Base-by-base conservation (phyloP, 2,888 invertebrate genomes). In the Coleophora deauratella region DNA sequence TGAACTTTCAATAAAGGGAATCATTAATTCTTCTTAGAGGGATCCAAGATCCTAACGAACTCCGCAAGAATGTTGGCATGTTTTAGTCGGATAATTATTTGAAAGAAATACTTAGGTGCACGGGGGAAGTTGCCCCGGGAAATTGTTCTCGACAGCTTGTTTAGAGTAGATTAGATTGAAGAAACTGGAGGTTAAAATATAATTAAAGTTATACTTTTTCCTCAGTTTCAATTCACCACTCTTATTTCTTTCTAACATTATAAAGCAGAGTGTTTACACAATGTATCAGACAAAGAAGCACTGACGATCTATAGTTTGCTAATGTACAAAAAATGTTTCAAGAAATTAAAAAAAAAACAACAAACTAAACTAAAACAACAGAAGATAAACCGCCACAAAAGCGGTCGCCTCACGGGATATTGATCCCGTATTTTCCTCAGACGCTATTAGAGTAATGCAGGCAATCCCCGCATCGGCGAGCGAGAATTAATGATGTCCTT, bases 1-100 rank as follows among this genome's bases (percentile, higher is more conserved):
- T 89, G 89, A 88, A 88, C 88, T 89, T 89, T 88, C 89, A 89
- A 90, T 90, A 89, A 89, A 89, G 88, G 87, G 78, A 85, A 89
- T 89, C 89, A 89, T 89, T 89, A 89, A 89, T 90, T 89, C 88
- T 86, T 67, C 75, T 76, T 77, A 75, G 73, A 71, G 72, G 71
- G 76, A 66, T 64, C 66, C 57, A 66, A 57, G 55, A 54, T 57
- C 55, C 71, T 81, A 81, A 80, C 79, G 77, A 80, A 65, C 60
- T 62, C 62, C 55, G 51, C 59, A 78, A 81, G 72, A 78, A 78
- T 77, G 72, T 73, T 70, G 66, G 74, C 57, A 76, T 77, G 79
- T 78, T 79, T 78, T 77, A 73, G 68, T 72, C 73, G 73, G 76
- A 79, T 78, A 80, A 81, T 81, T 70, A 70, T 68, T 66, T 62